Percentiles rank a stretch among this genome's conserved stretches.
Evolutionary conservation across 1,140 invertebrate species (phyloP).

Genomic region (Semibalanus balanoides): DNA sequence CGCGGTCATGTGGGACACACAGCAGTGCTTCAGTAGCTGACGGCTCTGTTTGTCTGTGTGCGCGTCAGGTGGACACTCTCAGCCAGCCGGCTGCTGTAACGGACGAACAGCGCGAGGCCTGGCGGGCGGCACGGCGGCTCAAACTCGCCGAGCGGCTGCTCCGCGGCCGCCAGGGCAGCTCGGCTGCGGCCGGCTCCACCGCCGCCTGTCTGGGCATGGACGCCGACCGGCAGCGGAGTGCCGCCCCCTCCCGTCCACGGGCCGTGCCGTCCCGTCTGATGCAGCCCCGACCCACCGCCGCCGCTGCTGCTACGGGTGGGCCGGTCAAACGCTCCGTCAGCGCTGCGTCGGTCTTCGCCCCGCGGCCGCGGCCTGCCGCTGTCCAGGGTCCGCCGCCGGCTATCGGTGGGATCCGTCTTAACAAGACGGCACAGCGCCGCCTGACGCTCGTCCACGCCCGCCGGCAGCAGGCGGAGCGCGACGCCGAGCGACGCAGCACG

Average conservation of each 20-base stretch:
- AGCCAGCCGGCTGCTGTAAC: not conserved
- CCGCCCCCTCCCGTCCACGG: not conserved
- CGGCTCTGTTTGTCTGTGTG: not conserved
- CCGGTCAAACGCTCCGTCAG: too few species aligned
- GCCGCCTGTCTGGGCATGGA: not conserved
- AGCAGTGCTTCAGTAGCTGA: too few species aligned
- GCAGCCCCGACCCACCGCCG: not conserved
- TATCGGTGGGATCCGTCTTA: not conserved
- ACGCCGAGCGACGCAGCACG: not conserved
- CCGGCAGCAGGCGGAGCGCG: not conserved
- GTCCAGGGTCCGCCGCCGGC: too few species aligned
- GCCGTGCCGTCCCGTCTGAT: not conserved
- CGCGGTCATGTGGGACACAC: too few species aligned
- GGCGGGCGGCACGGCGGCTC: too few species aligned
- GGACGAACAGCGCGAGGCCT: not conserved
- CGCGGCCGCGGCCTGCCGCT: too few species aligned
- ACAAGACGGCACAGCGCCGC: not conserved
- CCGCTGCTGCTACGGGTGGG: too few species aligned
- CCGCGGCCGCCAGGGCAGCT: too few species aligned
- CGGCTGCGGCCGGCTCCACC: too few species aligned
- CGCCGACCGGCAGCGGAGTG: not conserved
- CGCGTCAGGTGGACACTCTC: not conserved
- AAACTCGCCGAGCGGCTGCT: not conserved
- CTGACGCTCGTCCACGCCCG: not conserved
- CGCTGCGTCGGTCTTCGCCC: too few species aligned